A percentile compares a stretch with the other conserved stretches of the same genome.
Evolutionary conservation across 1,140 invertebrate genomes (phyloP).

Genomic region (Bacillus rossius): DNA sequence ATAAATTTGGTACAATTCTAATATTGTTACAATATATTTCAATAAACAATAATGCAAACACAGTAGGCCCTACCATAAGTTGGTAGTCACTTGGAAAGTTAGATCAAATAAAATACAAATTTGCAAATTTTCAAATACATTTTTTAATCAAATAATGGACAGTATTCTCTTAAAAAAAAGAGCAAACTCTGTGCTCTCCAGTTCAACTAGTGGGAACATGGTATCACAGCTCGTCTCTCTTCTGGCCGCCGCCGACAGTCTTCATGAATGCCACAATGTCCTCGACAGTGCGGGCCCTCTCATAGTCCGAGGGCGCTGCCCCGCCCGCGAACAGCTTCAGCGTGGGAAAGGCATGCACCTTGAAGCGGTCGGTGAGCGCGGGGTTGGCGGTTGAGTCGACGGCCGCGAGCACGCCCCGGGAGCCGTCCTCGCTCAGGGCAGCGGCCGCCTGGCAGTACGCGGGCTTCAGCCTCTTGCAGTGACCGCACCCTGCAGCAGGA

Average conservation of each 20-base stretch:
- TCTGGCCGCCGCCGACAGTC: conserved; percentile 17
- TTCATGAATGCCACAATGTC: conserved; percentile 50
- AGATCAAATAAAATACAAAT: too few relatives aligned
- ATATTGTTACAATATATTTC: too few relatives aligned
- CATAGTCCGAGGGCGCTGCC: conserved; percentile 41
- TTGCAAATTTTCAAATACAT: too few relatives aligned
- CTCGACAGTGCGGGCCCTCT: conserved; percentile 35
- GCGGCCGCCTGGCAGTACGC: conserved; percentile 48
- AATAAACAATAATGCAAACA: too few relatives aligned
- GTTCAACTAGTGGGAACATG: too few relatives aligned
- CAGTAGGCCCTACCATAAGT: too few relatives aligned
- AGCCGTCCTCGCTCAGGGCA: conserved; percentile 43
- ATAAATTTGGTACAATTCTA: too few relatives aligned
- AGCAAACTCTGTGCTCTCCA: too few relatives aligned
- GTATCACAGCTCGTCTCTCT: conserved; percentile 36
- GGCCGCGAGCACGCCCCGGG: conserved; percentile 32
- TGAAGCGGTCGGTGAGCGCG: conserved; percentile 21
- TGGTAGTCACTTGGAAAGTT: too few relatives aligned
- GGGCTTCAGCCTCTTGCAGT: conserved; percentile 54
- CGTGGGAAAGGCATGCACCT: conserved; percentile 36
- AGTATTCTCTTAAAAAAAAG: too few relatives aligned
- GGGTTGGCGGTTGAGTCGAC: conserved; percentile 35
- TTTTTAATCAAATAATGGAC: too few relatives aligned
- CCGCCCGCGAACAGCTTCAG: conserved; percentile 41
- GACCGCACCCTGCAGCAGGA: conserved; percentile 48